Evolutionary conservation across 2,797 vertebrate genomes (phyloP), one percentile per base, ranked within the genome.

Genomic region (Danio jaintianensis): DNA sequence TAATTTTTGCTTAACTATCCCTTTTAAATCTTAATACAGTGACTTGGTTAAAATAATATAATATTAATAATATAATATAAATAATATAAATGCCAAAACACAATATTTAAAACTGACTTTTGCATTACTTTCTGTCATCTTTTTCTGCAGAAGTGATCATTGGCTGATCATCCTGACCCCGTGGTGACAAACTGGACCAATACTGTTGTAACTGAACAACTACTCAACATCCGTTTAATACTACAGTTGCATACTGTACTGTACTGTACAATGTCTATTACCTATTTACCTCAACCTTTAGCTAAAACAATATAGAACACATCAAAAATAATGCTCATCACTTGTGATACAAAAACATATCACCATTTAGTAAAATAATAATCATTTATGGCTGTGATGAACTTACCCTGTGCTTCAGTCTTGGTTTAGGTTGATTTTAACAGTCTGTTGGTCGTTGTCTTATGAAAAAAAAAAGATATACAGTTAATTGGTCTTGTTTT

Each of bases 161-260:
- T 53, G n/a, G 20, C 61, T 75, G 50, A 3, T 29, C 29, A 29
- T 61, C 7, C 67, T 73, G 20, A 18, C 89, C 87, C 86, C 82
- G 58, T 7, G 79, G 78, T 77, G 88, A 90, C 90, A 85, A 90
- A 90, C 92, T 89, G 95, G 95, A 95, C 93, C 94, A 95, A 95
- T 88, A 90, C 91, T 91, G 89, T 91, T 92, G 90, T 81, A 89
- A 81, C 89, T 86, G 86, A 91, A 91, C 85, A 85, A 90, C 81
- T 76, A 84, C 83, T 83, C 83, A 85, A 89, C 68, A 78, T 77
- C 85, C 87, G 72, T 80, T 36, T 47, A 68, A 61, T 8, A 40
- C 36, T 50, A 62, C 8, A 62, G 36, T 79, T 47, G 22, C 45
- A 20, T 62, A 29, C 45, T n/a, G 22, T 53, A 50, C 10, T 71